Percentiles rank a stretch among this genome's conserved stretches.
These are phyloP conservation scores for Aromia moschata DNA, from an alignment of 2,888 invertebrate species.

Conservation along the genomic window DNA sequence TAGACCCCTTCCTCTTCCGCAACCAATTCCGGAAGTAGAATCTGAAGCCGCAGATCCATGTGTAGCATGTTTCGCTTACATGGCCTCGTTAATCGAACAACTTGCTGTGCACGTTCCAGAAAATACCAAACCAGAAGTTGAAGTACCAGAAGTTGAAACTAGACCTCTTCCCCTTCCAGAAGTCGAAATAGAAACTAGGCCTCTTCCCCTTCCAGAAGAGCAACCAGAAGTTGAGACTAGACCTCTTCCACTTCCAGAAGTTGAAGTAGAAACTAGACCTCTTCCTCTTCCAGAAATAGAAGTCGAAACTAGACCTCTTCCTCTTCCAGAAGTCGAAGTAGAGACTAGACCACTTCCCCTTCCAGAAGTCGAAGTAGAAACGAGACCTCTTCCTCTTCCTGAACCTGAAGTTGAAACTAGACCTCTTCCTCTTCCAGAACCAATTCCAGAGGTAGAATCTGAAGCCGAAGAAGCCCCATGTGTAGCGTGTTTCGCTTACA, in stretches of 20 bases:
- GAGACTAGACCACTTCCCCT: neutral
- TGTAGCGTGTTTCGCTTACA: constrained; percentile 18
- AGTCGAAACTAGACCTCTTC: neutral
- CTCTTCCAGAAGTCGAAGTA: neutral
- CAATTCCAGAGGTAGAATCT: constrained; percentile 3
- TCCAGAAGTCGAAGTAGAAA: constrained; percentile 6
- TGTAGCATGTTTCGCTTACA: no score
- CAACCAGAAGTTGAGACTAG: constrained; percentile 5
- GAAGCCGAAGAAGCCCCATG: constrained; percentile 6
- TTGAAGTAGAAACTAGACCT: no score
- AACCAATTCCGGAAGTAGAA: neutral
- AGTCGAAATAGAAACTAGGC: neutral
- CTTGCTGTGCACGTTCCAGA: no score
- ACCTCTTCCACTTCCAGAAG: neutral
- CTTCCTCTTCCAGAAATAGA: neutral
- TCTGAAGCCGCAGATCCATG: no score
- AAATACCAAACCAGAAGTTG: no score
- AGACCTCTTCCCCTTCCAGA: neutral
- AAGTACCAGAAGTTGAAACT: neutral
- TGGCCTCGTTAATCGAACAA: no score
- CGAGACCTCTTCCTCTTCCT: neutral
- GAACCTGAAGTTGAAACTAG: neutral
- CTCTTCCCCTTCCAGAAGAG: constrained; percentile 1
- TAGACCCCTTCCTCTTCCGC: neutral
- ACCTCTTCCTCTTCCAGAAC: neutral